Percentiles rank a stretch among this genome's conserved stretches.
Evolutionary conservation across 1,140 invertebrate species (phyloP).

Genomic region (Heliconius himera): DNA sequence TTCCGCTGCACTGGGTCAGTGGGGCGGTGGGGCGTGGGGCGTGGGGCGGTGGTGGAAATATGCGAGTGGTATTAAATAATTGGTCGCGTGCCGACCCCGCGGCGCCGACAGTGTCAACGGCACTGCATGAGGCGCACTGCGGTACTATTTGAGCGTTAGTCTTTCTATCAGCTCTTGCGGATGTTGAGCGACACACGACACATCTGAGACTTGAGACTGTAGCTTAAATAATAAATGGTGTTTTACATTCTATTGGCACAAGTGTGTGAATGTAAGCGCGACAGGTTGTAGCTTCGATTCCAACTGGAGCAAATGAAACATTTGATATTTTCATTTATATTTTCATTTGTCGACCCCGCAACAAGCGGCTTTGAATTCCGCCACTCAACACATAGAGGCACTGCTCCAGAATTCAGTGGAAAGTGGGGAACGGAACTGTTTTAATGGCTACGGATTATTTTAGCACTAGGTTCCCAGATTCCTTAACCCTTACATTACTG

Average conservation of each 20-base stretch:
- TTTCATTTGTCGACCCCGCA: too few relatives aligned
- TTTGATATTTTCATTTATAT: too few relatives aligned
- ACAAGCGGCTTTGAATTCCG: too few relatives aligned
- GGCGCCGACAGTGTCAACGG: conserved; percentile 41
- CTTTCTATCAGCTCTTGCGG: conserved; percentile 29
- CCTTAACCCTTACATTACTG: too few relatives aligned
- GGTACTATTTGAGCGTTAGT: conserved; percentile 38
- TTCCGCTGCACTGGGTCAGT: conserved; percentile 48
- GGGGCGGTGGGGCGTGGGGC: conserved; percentile 42
- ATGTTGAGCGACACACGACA: background rate
- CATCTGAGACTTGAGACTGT: background rate
- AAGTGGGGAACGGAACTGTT: too few relatives aligned
- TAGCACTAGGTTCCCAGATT: too few relatives aligned
- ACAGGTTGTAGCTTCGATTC: too few relatives aligned
- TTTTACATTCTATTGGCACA: background rate
- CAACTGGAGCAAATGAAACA: too few relatives aligned
- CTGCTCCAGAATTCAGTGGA: too few relatives aligned
- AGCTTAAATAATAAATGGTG: background rate
- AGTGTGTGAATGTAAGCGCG: too few relatives aligned
- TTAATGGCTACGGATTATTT: too few relatives aligned
- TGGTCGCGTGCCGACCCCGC: conserved; percentile 44
- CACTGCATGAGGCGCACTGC: conserved; percentile 43
- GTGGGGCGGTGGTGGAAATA: conserved; percentile 50
- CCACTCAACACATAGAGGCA: too few relatives aligned
- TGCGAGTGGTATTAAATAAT: conserved; percentile 52